Base-by-base conservation (phyloP, 2,113 vertebrate genomes). In the Heterotis niloticus region DNA sequence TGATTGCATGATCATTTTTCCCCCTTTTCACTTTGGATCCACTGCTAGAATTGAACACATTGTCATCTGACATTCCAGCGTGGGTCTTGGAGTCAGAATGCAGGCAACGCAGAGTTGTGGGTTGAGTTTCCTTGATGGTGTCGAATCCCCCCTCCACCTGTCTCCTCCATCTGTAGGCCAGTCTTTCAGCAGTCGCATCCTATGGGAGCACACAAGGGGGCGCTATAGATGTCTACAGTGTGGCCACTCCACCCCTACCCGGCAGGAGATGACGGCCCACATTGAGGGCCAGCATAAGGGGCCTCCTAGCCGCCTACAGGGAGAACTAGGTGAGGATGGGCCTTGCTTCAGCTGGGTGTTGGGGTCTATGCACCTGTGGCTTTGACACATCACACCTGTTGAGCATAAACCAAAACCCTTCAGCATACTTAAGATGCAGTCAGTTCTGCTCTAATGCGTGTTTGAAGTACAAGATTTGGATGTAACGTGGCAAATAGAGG, bases 201-300 rank as follows among this genome's bases (percentile, higher is more conserved):
- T 96, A 13, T 98, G 96, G 96, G 93, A 97, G 84, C 96, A 98
- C 91, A 98, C 94, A 1, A 94, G 93, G 66, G 96, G 95, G 66
- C 92, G 93, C 84, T 98, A 98, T 86, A 95, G 88, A 14, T 99
- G 97, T 84, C 90, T 94, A 79, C 95, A 98, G 90, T 98, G 96
- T 77, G 89, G 94, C 74, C 91, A 93, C 86, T 88, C 83, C 10
- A 88, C 87, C 0, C 89, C 91, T 75, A 94, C 94, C 14, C 92
- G 94, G 51, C 88, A 95, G 16, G 93, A 96, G 77, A 96, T 98
- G 92, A 96, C 94, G 0, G 89, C 93, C 52, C 96, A 98, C 88
- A 91, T 92, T 34, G 94, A 92, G 83, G 89, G 88, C 44, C 89
- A 93, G n/a, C 94, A 94, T 88, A 93, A 91, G 80, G 86, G 88